A percentile compares a stretch with the other conserved stretches of the same genome.
Evolutionary conservation across 2,888 invertebrate species (phyloP).

Genomic region (Gasteruption jaculator): DNA sequence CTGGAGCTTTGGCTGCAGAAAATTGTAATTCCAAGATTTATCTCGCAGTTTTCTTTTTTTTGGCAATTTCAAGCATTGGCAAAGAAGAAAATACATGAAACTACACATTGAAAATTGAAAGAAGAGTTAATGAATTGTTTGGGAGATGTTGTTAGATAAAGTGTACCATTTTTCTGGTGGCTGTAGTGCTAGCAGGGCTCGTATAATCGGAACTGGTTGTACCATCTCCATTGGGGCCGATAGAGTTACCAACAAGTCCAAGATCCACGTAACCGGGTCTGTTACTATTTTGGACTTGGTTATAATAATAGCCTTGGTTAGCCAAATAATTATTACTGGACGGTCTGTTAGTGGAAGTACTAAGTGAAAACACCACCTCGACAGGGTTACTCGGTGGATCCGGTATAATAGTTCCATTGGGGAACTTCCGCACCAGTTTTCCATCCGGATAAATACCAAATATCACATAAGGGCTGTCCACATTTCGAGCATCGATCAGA

Average conservation of each 20-base stretch:
- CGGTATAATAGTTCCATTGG: constrained; percentile 75
- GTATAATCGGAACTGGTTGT: constrained; percentile 34
- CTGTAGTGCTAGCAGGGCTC: constrained; percentile 34
- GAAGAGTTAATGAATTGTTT: no score
- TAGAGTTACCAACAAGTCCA: constrained; percentile 44
- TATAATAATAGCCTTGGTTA: constrained; percentile 37
- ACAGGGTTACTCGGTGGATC: constrained; percentile 53
- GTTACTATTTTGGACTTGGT: constrained; percentile 38
- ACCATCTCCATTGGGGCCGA: constrained; percentile 36
- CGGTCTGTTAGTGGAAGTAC: constrained; percentile 40
- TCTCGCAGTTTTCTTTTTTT: no score
- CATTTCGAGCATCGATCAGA: constrained; percentile 63
- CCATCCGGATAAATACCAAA: constrained; percentile 75
- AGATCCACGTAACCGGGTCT: constrained; percentile 38
- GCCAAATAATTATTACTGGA: constrained; percentile 39
- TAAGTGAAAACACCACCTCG: constrained; percentile 49
- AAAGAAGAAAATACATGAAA: no score
- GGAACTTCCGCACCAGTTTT: constrained; percentile 74
- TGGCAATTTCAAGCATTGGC: no score
- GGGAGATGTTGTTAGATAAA: no score
- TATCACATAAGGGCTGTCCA: constrained; percentile 68
- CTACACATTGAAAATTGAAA: no score
- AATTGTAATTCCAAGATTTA: no score
- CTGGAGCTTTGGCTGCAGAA: no score
- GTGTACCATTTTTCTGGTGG: constrained; percentile 46